Base-by-base conservation (phyloP, 2,797 vertebrate species). In the Myioborus miniatus region DNA sequence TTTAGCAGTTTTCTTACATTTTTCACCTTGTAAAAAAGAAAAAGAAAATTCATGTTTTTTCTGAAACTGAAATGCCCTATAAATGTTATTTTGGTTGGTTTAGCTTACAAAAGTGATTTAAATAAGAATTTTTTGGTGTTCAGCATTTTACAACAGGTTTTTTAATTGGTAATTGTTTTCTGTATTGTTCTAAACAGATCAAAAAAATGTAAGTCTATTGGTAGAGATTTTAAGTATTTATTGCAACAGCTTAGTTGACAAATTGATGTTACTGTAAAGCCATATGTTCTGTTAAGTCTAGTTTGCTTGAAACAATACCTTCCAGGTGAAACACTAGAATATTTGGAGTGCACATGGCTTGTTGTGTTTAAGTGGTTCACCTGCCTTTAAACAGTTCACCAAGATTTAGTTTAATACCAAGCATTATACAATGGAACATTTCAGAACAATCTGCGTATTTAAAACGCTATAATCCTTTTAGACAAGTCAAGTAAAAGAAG, bases 191-290 rank as follows among this genome's bases (percentile, higher is more conserved):
- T 96, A 98, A 97, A 96, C 94, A 96, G 97, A 98, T 98, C 98
- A n/a, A 97, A 97, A 98, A 98, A 98, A 98, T 97, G 98, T 98
- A 98, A 98, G 97, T 98, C 97, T 98, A 93, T 98, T 98, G 97
- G 97, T 98, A 98, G 98, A 98, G 97, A 98, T 98, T 98, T 98
- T 98, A 98, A 98, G 98, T 98, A 99, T 99, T 99, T 99, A 99
- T 99, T 99, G 98, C 98, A 97, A 95, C 98, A 97, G 87, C 97
- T 97, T 98, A 98, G 98, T 98, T 97, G 97, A 97, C 98, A 97
- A 97, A 96, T 98, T 91, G 97, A 97, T 97, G 97, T 98, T 98
- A 95, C 96, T 98, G 98, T 98, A 98, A 98, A 98, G 98, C 98
- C 98, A 98, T 98, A 98, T 91, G 97, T 97, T 98, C 96, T 98